phyloP scores from a whole-genome alignment of 1,140 invertebrate species.

The Aphelenchoides besseyi region DNA sequence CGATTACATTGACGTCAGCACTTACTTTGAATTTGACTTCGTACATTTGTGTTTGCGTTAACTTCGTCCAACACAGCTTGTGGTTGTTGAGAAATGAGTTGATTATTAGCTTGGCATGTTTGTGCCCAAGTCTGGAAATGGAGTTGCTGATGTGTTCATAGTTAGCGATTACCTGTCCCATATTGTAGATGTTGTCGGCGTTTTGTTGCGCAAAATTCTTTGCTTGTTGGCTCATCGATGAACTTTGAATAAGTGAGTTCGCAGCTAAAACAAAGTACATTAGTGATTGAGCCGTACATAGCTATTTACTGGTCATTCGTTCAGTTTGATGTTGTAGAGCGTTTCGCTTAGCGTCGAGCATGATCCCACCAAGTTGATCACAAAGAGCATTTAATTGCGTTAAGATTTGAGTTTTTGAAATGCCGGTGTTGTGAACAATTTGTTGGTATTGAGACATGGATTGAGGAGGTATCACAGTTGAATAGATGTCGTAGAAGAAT shows the following conservation, averaged over 20 bases:
- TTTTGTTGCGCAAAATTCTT: neutral
- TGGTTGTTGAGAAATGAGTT: neutral
- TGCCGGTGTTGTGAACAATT: neutral
- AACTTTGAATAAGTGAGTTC: neutral
- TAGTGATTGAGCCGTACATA: neutral
- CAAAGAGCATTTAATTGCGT: neutral
- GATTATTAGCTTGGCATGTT: neutral
- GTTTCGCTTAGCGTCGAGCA: neutral
- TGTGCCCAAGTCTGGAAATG: neutral
- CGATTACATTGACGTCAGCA: neutral
- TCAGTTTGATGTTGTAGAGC: neutral
- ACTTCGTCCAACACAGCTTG: neutral
- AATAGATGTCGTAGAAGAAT: slow-evolving; percentile 4
- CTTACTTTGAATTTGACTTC: neutral
- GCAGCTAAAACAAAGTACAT: neutral
- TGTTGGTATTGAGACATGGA: neutral
- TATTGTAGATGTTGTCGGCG: neutral
- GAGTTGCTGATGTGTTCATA: too few species aligned
- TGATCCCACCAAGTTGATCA: neutral
- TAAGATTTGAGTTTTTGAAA: neutral
- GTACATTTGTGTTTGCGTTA: neutral
- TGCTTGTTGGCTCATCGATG: neutral
- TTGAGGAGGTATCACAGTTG: neutral
- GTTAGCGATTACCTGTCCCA: too few species aligned
- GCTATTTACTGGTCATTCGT: neutral